phyloP scores from a whole-genome alignment of 2,797 vertebrate genomes.

The Carcharodon carcharias region DNA sequence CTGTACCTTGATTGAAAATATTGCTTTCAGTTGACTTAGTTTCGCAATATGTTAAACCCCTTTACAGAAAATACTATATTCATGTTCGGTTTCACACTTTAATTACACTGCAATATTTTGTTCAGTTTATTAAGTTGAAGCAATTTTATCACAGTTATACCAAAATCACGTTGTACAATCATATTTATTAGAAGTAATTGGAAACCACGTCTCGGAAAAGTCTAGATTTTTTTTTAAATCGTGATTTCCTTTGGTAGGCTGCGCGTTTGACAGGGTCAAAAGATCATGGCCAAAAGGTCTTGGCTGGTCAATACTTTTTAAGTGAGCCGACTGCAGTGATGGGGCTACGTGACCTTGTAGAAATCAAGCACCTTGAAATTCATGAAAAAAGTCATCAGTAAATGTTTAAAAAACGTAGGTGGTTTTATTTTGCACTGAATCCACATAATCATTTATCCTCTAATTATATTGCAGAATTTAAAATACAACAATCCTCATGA shows the following conservation, averaged over 20 bases:
- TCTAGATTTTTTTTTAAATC: background rate
- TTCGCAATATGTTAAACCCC: background rate
- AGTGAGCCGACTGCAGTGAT: background rate
- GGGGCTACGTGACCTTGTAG: conserved; percentile 16
- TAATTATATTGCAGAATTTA: background rate
- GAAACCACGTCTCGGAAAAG: background rate
- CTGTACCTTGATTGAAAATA: too few relatives aligned
- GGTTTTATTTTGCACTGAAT: background rate
- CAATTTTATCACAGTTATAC: background rate
- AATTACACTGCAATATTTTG: background rate
- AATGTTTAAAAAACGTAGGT: background rate
- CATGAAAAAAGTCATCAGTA: conserved; percentile 15
- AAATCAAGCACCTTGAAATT: background rate
- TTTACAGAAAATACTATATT: background rate
- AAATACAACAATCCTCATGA: background rate
- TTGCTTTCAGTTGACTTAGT: background rate
- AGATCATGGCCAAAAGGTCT: background rate
- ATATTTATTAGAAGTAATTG: background rate
- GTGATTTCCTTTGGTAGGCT: background rate
- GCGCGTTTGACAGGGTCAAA: conserved; percentile 28
- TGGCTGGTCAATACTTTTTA: conserved; percentile 12
- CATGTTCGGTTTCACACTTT: background rate
- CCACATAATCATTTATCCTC: background rate
- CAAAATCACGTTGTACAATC: conserved; percentile 5
- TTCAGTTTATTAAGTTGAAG: background rate